phyloP scores from a whole-genome alignment of 2,113 vertebrate genomes.

The Ranitomeya variabilis region DNA sequence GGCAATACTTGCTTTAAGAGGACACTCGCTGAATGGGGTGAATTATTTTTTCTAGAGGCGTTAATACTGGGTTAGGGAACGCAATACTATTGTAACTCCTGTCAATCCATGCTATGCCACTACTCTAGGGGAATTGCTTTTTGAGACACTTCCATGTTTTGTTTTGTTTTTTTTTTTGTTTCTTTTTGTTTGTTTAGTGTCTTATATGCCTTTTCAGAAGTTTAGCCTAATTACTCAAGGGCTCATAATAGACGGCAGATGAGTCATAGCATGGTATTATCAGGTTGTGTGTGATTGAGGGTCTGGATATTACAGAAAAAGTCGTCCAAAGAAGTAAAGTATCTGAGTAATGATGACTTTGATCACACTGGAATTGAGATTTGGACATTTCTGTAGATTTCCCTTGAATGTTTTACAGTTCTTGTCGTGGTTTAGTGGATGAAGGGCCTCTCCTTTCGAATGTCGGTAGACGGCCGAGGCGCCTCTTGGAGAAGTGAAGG shows the following conservation, averaged over 20 bases:
- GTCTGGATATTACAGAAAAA: not conserved
- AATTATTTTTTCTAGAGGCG: too few relatives aligned
- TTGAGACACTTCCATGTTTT: too few relatives aligned
- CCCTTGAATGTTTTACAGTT: not conserved
- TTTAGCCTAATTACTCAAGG: not conserved
- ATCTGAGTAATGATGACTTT: not conserved
- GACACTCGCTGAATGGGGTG: too few relatives aligned
- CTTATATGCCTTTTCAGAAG: too few relatives aligned
- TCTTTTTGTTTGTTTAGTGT: too few relatives aligned
- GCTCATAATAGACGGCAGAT: not conserved
- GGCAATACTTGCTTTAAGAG: too few relatives aligned
- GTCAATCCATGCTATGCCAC: too few relatives aligned
- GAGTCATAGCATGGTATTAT: not conserved
- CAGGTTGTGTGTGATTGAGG: not conserved
- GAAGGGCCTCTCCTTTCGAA: not conserved
- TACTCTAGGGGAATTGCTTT: too few relatives aligned
- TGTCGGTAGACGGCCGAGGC: not conserved
- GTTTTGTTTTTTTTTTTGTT: too few relatives aligned
- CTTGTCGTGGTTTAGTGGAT: not conserved
- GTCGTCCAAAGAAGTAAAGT: not conserved
- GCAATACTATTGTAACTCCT: too few relatives aligned
- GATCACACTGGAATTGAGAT: not conserved
- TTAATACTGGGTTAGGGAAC: too few relatives aligned
- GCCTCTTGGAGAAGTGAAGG: not conserved
- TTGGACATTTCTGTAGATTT: not conserved